A percentile compares a stretch with the other conserved stretches of the same genome.
Conservation (phyloP, 2,113 vertebrate genomes). For the Nicator chloris region DNA sequence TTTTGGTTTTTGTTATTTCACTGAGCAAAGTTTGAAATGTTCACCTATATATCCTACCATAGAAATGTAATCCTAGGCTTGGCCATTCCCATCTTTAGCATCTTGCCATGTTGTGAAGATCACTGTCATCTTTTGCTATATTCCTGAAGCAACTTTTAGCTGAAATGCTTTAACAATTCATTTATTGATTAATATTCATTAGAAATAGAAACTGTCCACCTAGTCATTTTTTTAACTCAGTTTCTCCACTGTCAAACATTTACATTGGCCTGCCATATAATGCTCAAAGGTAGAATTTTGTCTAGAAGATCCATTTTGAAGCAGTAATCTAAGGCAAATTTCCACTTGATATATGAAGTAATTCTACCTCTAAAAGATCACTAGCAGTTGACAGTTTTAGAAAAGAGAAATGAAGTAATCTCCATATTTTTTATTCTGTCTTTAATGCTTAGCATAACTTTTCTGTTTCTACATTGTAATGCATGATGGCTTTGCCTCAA, state of each 20-base stretch:
- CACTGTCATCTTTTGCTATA: not conserved
- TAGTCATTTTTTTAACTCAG: not conserved
- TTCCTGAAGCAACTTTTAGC: not conserved
- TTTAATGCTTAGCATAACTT: conserved; percentile 3
- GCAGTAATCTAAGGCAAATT: not conserved
- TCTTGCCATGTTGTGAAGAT: not conserved
- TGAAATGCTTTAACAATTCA: not conserved
- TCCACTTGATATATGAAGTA: not conserved
- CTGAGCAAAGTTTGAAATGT: not conserved
- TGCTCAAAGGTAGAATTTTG: not conserved
- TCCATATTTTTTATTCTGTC: not conserved
- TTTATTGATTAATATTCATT: not conserved
- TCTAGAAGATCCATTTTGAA: not conserved
- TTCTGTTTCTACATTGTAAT: not conserved
- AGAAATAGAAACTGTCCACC: not conserved
- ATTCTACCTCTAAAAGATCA: not conserved
- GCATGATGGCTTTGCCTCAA: not conserved
- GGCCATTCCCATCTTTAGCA: not conserved
- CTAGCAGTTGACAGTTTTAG: not conserved
- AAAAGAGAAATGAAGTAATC: conserved; percentile 12
- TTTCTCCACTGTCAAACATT: not conserved
- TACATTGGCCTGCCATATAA: not conserved
- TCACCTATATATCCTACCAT: not conserved
- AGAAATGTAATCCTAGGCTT: not conserved
- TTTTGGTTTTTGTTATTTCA: not conserved